Evolutionary conservation across 2,888 invertebrate species (phyloP), one percentile per base, ranked within the genome.

Genomic region (Beris morrisii): DNA sequence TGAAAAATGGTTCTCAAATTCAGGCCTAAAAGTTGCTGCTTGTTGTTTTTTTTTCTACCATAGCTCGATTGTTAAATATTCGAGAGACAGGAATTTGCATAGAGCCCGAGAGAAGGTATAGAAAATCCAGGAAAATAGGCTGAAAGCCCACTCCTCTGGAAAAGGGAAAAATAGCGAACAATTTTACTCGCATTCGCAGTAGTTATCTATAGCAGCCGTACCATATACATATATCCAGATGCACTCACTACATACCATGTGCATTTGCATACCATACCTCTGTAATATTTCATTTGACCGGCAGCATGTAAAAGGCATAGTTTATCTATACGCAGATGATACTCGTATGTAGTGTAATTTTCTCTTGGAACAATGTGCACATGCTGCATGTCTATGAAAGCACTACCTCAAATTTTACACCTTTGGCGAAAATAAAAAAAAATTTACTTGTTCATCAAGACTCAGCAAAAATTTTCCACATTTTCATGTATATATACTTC

Each of bases 11-110:
- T 58, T 52, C 32, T 44, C 56, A 44, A 54, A 69, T 69, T 66
- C 50, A 64, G 58, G 69, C 69, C 69, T 69, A 54, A 64, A 59
- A 58, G 38, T 56, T 11, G 54, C 53, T 65, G n/a, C n/a, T 65
- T 22, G 54, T 4, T 48, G 43, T 43, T 44, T 54, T 56, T 38
- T 48, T 31, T 28, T 55, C 31, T 28, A 13, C 50, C 44, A 63
- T 61, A 32, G 56, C 67, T 50, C 63, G 69, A 67, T 67, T 59
- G 67, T 67, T 69, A 65, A 69, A 67, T 64, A 69, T 67, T 67
- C 61, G 67, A 67, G 67, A 59, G 65, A 67, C 69, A 53, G 65
- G 55, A 67, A 69, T 67, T 69, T 69, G 66, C 66, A 69, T 66
- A 69, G 46, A 54, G 53, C 44, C 45, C 61, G 52, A 6, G 31